Evolutionary conservation across 2,888 invertebrate genomes (phyloP).

Genomic region (Mellilla xanthometata): DNA sequence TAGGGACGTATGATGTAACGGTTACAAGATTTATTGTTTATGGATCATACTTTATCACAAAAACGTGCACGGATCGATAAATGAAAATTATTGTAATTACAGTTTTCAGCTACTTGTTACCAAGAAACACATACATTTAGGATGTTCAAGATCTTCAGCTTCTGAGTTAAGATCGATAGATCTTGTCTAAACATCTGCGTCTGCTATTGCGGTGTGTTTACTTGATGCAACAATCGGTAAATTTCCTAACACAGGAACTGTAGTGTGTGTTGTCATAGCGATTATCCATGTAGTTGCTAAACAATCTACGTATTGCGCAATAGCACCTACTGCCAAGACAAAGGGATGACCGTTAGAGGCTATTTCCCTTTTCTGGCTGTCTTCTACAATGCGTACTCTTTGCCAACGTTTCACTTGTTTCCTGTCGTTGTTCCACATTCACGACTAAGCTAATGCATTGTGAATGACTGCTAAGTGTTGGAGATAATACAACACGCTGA

Average conservation of each 20-base stretch:
- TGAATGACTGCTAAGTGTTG: conserved; percentile 38
- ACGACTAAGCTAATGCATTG: conserved; percentile 43
- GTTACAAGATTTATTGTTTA: conserved; percentile 22
- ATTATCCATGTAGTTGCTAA: conserved; percentile 35
- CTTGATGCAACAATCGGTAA: conserved; percentile 30
- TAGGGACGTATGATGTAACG: conserved; percentile 34
- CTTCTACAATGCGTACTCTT: conserved; percentile 49
- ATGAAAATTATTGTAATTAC: too few relatives aligned
- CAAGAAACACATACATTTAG: too few relatives aligned
- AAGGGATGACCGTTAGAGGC: conserved; percentile 57
- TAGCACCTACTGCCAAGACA: conserved; percentile 51
- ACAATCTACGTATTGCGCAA: conserved; percentile 55
- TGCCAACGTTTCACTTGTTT: conserved; percentile 55
- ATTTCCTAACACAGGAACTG: conserved; percentile 31
- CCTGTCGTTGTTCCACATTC: conserved; percentile 55
- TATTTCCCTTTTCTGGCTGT: conserved; percentile 53
- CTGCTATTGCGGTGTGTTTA: conserved; percentile 6
- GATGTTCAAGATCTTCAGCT: neutral
- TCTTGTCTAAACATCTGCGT: conserved; percentile 19
- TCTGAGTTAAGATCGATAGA: neutral
- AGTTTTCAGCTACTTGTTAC: too few relatives aligned
- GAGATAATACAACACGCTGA: conserved; percentile 20
- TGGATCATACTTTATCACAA: conserved; percentile 10
- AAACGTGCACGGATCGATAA: too few relatives aligned
- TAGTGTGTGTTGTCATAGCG: conserved; percentile 21